Conservation (phyloP, 1,140 invertebrate species). For the Nylanderia fulva region DNA sequence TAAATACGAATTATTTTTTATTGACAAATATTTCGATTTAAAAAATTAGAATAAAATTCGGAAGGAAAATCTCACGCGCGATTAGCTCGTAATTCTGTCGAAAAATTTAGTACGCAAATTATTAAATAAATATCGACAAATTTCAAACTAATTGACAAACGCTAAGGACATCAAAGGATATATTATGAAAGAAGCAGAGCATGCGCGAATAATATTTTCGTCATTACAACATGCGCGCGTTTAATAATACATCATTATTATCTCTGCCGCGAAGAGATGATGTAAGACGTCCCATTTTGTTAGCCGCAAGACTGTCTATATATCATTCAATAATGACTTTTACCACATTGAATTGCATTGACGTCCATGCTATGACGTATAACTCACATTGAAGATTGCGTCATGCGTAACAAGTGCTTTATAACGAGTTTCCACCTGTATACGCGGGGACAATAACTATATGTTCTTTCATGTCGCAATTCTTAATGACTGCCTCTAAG, state of each 20-base stretch:
- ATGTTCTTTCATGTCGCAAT: conserved; percentile 48
- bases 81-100: background rate
- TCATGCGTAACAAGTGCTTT: conserved; percentile 61
- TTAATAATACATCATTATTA: conserved; percentile 55
- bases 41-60: background rate
- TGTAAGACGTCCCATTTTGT: conserved; percentile 57
- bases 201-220: conserved; percentile 18
- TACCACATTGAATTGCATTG: conserved; percentile 33
- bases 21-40: background rate
- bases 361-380: conserved; percentile 34
- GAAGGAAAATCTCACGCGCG: background rate
- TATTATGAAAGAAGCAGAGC: conserved; percentile 44
- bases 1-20: background rate
- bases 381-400: conserved; percentile 42
- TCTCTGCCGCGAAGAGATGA: conserved; percentile 40
- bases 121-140: background rate
- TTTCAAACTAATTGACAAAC: conserved; percentile 1
- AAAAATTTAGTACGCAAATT: background rate
- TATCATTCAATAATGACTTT: conserved; percentile 57
- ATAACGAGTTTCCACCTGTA: conserved; percentile 61
- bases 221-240: conserved; percentile 19
- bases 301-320: conserved; percentile 48
- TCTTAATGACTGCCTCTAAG: conserved; percentile 49
- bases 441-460: conserved; percentile 52
- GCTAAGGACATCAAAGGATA: conserved; percentile 1